These are phyloP conservation scores for Nycticryphes semicollaris DNA, from an alignment of 2,113 vertebrate genomes.

Conservation along the genomic window DNA sequence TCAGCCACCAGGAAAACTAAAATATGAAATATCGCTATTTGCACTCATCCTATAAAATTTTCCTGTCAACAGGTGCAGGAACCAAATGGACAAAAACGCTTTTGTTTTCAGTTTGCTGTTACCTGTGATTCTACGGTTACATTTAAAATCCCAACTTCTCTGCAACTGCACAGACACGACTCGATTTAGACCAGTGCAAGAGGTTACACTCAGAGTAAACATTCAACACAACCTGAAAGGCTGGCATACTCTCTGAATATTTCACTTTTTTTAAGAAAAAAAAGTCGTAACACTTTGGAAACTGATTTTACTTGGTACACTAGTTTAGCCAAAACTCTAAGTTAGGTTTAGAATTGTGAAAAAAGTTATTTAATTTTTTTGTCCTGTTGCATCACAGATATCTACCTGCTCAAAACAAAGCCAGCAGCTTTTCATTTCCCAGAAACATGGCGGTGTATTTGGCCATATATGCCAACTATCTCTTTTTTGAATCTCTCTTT, in stretches of 20 bases:
- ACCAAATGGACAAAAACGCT: neutral
- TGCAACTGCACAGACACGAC: neutral
- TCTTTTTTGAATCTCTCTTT: neutral
- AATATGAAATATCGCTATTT: neutral
- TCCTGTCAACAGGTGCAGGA: neutral
- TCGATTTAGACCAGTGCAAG: neutral
- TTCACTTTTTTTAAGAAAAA: neutral
- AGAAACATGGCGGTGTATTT: accelerated
- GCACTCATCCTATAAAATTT: neutral
- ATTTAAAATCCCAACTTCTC: neutral
- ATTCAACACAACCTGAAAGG: neutral
- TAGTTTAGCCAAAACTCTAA: neutral
- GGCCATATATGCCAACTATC: neutral
- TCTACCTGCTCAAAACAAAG: neutral
- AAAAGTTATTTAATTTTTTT: neutral
- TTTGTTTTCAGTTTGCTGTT: neutral
- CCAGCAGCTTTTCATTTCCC: neutral
- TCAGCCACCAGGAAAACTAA: neutral
- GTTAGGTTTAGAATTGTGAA: neutral
- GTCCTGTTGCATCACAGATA: neutral
- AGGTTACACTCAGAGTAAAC: neutral
- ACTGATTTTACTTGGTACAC: neutral
- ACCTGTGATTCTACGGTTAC: neutral
- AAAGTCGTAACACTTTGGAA: neutral
- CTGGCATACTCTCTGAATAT: neutral